Base-by-base conservation (phyloP, 2,113 vertebrate genomes). In the Eclectus roratus region DNA sequence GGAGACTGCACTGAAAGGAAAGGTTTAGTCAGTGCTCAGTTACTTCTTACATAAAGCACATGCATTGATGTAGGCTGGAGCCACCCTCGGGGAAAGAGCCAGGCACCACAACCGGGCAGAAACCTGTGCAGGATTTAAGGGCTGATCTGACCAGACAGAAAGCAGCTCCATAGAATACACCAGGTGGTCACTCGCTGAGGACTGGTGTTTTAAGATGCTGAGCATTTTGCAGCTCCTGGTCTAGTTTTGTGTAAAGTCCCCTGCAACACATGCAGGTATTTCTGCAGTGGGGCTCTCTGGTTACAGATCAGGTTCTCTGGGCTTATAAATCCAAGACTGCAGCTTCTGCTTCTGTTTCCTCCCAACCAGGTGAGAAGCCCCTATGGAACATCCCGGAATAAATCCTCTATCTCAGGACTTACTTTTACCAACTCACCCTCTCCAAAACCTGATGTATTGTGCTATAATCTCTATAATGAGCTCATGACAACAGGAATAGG, bases 131-230 rank as follows among this genome's bases (percentile, higher is more conserved):
- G 69, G n/a, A 6, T 0, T 37, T 20, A 41, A 29, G 37, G 35
- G 56, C 80, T 17, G 25, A 72, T 16, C 43, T 3, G 12, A 79
- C 17, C 16, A 43, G 19, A 4, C 25, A 23, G 31, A 27, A 15
- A 14, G 4, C 19, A 81, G n/a, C 33, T 50, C 35, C 6, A 11
- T 2, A 50, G 35, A 56, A 64, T 23, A 8, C 2, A 11, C 27
- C 49, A 46, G 52, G 43, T 76, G 53, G 27, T 37, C 61, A 8
- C 74, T 18, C 0, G 8, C 3, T 4, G 4, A 77, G 35, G 58
- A 35, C 1, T 0, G 3, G 27, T 4, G 4, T 21, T 49, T 55
- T 1, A 9, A 31, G 64, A 7, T 4, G 7, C 39, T 52, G 72
- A 28, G 11, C 4, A 4, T 20, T 82, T 18, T 55, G 29, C 13